phyloP scores from a whole-genome alignment of 2,797 vertebrate species.

The Rhynchotus rufescens region DNA sequence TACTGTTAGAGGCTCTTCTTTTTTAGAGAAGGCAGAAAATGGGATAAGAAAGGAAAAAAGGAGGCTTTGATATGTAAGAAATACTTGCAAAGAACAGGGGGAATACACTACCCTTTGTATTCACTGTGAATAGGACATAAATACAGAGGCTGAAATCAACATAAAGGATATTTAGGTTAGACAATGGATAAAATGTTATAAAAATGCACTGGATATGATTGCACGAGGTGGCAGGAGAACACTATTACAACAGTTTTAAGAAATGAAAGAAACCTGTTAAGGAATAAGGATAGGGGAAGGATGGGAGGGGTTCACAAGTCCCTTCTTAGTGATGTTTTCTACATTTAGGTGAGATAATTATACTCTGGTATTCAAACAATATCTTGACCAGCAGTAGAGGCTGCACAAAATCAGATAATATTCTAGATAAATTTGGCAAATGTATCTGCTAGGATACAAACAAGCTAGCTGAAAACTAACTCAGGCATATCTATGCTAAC shows the following conservation, averaged over 20 bases:
- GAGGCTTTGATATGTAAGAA: background rate
- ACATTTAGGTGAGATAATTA: background rate
- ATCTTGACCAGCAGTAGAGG: background rate
- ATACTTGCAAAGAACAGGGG: background rate
- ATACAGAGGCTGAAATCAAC: background rate
- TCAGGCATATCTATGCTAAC: fast-evolving
- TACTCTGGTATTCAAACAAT: background rate
- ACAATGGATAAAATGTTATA: background rate
- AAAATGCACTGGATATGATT: background rate
- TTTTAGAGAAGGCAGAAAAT: background rate
- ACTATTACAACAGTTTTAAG: background rate
- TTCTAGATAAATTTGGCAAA: background rate
- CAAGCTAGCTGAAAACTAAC: background rate
- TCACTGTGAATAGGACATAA: background rate
- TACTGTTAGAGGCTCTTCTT: background rate
- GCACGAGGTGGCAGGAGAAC: background rate
- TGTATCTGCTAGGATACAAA: background rate
- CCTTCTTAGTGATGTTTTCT: background rate
- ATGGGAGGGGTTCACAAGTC: background rate
- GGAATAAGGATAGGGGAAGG: background rate
- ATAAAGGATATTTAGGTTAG: background rate
- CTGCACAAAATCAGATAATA: background rate
- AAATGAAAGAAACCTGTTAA: background rate
- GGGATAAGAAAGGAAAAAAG: background rate
- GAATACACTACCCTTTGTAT: background rate